Conservation (phyloP, 2,113 vertebrate genomes). For the Tragelaphus imberbis region DNA sequence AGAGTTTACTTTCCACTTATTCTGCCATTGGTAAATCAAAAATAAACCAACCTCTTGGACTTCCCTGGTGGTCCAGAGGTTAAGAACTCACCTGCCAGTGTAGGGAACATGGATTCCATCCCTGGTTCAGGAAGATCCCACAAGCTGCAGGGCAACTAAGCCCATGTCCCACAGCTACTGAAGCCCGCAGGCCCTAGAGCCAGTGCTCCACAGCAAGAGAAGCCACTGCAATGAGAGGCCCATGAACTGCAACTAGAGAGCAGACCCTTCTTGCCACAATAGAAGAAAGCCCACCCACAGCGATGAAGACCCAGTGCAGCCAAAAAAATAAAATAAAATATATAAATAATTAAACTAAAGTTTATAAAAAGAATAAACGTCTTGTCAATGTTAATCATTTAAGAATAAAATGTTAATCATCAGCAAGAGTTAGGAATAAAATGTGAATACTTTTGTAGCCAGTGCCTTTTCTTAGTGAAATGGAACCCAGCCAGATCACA, state of each 20-base stretch:
- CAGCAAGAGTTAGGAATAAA: background rate
- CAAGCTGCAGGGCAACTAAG: background rate
- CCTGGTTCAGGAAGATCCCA: background rate
- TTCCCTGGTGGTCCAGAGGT: background rate
- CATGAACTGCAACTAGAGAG: background rate
- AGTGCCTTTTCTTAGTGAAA: background rate
- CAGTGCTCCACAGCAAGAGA: background rate
- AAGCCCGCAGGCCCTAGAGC: background rate
- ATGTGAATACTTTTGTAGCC: background rate
- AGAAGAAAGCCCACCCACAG: background rate
- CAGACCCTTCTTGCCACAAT: background rate
- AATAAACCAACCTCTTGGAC: background rate
- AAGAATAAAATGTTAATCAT: background rate
- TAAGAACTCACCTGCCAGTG: background rate
- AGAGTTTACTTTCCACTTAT: background rate
- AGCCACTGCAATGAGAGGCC: background rate
- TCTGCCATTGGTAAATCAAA: slow-evolving; percentile 20
- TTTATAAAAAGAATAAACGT: background rate
- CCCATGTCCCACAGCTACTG: background rate
- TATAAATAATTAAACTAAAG: background rate
- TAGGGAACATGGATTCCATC: background rate
- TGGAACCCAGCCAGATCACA: background rate
- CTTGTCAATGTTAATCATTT: background rate
- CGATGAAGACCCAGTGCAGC: background rate
- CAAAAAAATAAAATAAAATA: background rate